Conservation (phyloP, 2,113 vertebrate species). For the Rhabdomys dilectus region DNA sequence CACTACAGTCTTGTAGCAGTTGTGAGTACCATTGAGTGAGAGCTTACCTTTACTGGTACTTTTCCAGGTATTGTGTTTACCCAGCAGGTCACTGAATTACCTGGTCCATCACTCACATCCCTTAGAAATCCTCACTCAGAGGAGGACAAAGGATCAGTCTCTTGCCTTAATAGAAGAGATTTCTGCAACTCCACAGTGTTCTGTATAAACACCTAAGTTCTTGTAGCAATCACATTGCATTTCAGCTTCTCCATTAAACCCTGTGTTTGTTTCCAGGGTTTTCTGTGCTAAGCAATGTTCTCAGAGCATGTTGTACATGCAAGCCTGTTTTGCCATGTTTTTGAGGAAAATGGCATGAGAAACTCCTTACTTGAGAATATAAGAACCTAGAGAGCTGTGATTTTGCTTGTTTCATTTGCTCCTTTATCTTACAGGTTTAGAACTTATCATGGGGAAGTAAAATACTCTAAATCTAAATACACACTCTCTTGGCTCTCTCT, state of each 20-base stretch:
- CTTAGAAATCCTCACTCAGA: background rate
- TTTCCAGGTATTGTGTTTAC: background rate
- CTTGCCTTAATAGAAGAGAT: background rate
- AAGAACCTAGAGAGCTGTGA: background rate
- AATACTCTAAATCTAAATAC: background rate
- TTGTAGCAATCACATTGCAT: background rate
- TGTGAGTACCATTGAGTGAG: no score
- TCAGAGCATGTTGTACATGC: background rate
- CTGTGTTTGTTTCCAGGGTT: background rate
- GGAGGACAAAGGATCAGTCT: background rate
- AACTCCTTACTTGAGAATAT: background rate
- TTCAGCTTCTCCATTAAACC: background rate
- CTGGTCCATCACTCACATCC: background rate
- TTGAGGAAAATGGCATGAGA: background rate
- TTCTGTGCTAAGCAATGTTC: background rate
- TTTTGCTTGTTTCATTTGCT: background rate
- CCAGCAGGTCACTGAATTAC: background rate
- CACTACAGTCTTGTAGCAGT: background rate
- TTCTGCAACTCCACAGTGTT: background rate
- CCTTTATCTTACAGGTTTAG: background rate
- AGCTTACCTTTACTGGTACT: background rate
- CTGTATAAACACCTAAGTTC: background rate
- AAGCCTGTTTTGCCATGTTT: background rate
- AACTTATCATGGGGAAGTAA: background rate
- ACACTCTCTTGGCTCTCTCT: background rate